Base-by-base conservation (phyloP, 2,888 invertebrate species). In the Sturmia bella region DNA sequence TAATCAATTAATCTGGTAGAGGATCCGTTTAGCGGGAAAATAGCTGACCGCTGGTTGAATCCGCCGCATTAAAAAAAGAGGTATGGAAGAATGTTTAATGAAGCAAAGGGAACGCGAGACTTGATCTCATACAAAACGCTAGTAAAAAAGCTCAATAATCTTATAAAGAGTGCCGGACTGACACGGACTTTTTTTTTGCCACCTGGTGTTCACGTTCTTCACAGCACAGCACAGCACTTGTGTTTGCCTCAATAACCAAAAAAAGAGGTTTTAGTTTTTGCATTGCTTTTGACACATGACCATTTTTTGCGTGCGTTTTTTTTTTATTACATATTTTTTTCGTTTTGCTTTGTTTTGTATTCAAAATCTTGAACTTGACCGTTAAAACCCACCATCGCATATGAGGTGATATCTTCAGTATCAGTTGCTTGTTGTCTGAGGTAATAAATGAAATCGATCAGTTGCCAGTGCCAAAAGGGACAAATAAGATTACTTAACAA, bases 321-420 rank as follows among this genome's bases (percentile, higher is more conserved):
- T 12, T 32, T 37, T 15, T n/a, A 21, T 4, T 85, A 80, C 85
- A 83, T 74, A 76, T 82, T 64, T 79, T 78, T 76, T 80, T 64
- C 76, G 50, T 59, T 78, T 83, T 83, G 69, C 75, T 64, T 83
- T 85, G 84, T 87, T 86, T 82, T 83, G 19, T 39, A 21, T 56
- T 45, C 21, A 57, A 57, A 57, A 39, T 64, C 50, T 66, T 75
- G 54, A 61, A 61, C 61, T 56, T 70, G 45, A 70, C 76, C 76
- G 63, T 63, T 76, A 61, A 61, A 70, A 68, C 37, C 32, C 21
- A 37, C 68, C 61, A 76, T 52, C 52, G 61, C 24, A 61, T 48
- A 45, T 70, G 52, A 37, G 59, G 15, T 52, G 59, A 75, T n/a
- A n/a, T 75, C 68, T 68, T 59, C 52, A 52, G 61, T 68, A 61